Evolutionary conservation across 2,888 invertebrate genomes (phyloP), one percentile per base, ranked within the genome.

Genomic region (Volucella inanis): DNA sequence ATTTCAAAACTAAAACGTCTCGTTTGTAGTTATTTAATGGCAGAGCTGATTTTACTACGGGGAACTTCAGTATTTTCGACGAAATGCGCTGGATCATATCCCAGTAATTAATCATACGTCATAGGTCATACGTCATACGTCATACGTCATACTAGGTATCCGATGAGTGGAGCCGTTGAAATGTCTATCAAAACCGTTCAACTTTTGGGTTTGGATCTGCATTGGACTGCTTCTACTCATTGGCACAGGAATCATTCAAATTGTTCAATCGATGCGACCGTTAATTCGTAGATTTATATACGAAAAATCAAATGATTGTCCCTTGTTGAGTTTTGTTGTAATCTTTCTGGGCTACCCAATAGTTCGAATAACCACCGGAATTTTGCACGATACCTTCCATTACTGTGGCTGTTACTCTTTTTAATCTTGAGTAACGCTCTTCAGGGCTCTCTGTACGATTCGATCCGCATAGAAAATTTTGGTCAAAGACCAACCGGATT

Each of bases 341-440:
- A 72, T 88, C 0, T 74, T 88, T 0, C 61, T 90, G n/a, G 91
- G 91, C 0, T 89, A 89, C 14, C 87, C 90, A 1, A 57, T 91
- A 1, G 71, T 18, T 3, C 18, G 86, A 1, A 64, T 38, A 0
- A 89, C 91, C 0, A 76, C 71, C 0, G 49, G 83, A 0, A 87
- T 6, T 89, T 89, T 14, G 86, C 89, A 0, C 90, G 91, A 0
- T 89, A 88, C 15, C 68, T 91, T 11, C 38, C 91, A 3, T 77
- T 88, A 59, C 62, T 86, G 14, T 90, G 91, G 90, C 52, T 91
- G n/a, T 43, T 90, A 0, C 50, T 88, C 0, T 88, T 89, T 0
- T 68, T 91, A 1, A 87, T 91, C 14, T 52, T 91, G 38, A 89
- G 91, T 1, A 89, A 88, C 45, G 90, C 90, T 22, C 91, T 91